Evolutionary conservation across 2,113 vertebrate genomes (phyloP), one percentile per base, ranked within the genome.

Genomic region (Osmerus eperlanus): DNA sequence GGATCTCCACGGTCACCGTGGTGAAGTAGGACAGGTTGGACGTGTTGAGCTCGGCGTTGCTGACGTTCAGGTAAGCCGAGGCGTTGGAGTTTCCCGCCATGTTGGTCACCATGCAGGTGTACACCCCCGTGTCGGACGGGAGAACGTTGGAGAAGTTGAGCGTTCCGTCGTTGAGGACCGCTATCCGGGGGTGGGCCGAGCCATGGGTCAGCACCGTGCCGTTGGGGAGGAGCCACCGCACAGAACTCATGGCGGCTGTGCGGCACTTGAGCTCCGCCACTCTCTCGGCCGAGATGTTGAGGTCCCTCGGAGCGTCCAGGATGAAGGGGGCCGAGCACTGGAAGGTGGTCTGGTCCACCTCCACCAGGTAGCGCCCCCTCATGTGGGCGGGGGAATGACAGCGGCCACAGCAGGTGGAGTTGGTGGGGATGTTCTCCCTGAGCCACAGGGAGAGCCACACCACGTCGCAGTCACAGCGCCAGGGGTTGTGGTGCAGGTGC

Each of bases 71-170:
- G 91, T 96, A 98, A 86, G 97, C 97, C 55, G 97, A 98, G 75
- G 97, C 96, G 0, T 98, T 98, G 73, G 97, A 96, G 87, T 97
- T 96, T 36, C 97, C 97, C 6, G 96, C 97, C 94, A 97, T 95
- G 18, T 99, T 99, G 85, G 96, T 95, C 82, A 98, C 97, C 96
- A 98, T 98, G 91, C 97, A 99, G 54, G 96, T 98, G 86, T 99
- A 98, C 0, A 95, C 74, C 12, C 97, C 97, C 0, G 95, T 98
- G 89, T 99, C 97, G 7, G 85, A 91, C 1, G 94, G 83, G 81
- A 98, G 79, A 74, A 99, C 95, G 0, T 96, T 95, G 68, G 96
- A 95, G 89, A 99, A 99, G 91, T 97, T 97, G 73, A 99, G 84
- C 13, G 97, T 97, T 75, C 97, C 97, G 1, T 99, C 96, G 0